Evolutionary conservation across 1,140 invertebrate genomes (phyloP), one percentile per base, ranked within the genome.

Genomic region (Vollenhovia emeryi): DNA sequence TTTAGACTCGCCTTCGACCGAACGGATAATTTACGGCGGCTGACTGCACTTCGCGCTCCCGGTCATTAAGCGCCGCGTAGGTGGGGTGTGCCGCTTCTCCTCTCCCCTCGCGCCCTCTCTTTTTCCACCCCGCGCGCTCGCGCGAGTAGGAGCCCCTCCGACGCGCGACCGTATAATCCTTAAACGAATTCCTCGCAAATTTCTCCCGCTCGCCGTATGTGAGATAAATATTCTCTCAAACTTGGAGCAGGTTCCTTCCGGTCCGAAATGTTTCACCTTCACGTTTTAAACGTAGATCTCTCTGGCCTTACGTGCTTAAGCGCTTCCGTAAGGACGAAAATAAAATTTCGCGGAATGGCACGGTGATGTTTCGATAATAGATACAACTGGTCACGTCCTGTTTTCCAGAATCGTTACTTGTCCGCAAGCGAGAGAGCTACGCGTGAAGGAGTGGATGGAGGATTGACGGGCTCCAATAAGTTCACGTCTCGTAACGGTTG

Each of bases 1-100:
- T 82, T 82, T 73, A 82, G 66, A 82, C 66, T 82, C 40, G 78
- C 78, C 78, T 71, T 82, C 78, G 78, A 82, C 64, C 78, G 64
- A 45, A 57, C 50, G 78, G 78, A 82, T 82, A 82, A 82, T 82
- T 82, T 82, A 82, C 78, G 66, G 36, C 66, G 66, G 78, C 48
- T 55, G 78, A 82, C 78, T 82, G 78, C 78, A 82, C 78, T 82
- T 82, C 68, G 52, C 78, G 78, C 66, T 71, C 36, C 24, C 36
- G 36, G 36, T 82, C 66, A 82, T 82, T 82, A 82, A 82, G 78
- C 78, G 36, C 18, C 48, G 18, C 24, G 36, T 71, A 71, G 69
- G 57, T 57, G 80, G 80, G 71, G 21, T 48, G 1, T 18, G 27
- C 27, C 24, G 45, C 18, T 59, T 24, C 21, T 30, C 15, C 62